These are phyloP conservation scores for Cheilosia impressa DNA, from an alignment of 2,888 invertebrate species.

Conservation along the genomic window DNA sequence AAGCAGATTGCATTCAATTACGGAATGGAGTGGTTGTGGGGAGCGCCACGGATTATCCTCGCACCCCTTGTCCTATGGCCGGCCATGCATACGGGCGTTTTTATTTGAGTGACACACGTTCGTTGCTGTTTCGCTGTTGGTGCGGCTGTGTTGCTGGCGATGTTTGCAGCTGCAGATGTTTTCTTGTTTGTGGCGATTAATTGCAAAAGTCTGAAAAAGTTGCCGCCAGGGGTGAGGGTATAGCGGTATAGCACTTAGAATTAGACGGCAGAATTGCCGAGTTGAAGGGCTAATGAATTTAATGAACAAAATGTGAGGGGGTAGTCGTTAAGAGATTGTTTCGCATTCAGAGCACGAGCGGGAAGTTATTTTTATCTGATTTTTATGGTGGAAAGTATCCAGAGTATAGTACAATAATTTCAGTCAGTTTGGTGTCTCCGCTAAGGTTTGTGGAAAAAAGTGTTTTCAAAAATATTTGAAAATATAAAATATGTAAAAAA, in stretches of 20 bases:
- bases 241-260: conserved; percentile 11
- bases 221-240: conserved; percentile 1
- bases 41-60: conserved; percentile 29
- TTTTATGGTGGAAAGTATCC: too few relatives aligned
- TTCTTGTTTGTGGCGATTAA: conserved; percentile 49
- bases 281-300: conserved; percentile 39
- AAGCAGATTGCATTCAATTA: conserved; percentile 68
- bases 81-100: conserved; percentile 29
- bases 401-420: too few relatives aligned
- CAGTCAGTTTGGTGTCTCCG: too few relatives aligned
- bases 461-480: too few relatives aligned
- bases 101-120: conserved; percentile 53
- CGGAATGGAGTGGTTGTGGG: conserved; percentile 38
- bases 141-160: background rate
- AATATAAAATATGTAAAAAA: too few relatives aligned
- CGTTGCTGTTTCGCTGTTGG: background rate
- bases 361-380: too few relatives aligned
- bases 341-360: too few relatives aligned
- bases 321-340: background rate
- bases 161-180: conserved; percentile 54
- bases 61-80: conserved; percentile 7
- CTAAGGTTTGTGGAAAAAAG: too few relatives aligned
- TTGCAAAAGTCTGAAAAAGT: conserved; percentile 43
- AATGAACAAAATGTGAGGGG: background rate
- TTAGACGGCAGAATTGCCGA: background rate